phyloP scores from a whole-genome alignment of 2,888 invertebrate genomes.

The Dasypogon diadema region DNA sequence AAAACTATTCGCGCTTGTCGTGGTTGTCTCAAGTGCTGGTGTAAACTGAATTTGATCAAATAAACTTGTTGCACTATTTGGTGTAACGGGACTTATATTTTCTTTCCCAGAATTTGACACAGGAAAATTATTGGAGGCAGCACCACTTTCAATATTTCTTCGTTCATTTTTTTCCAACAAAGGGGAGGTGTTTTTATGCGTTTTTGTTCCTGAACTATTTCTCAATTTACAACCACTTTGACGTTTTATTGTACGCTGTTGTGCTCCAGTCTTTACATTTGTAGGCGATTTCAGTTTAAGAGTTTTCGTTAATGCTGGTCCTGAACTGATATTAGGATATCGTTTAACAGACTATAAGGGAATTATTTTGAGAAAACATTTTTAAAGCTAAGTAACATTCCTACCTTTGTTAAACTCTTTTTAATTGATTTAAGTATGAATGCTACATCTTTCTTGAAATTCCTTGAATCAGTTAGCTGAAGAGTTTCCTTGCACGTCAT shows the following conservation, averaged over 20 bases:
- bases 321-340: constrained; percentile 63
- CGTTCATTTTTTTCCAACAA: neutral
- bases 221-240: neutral
- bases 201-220: neutral
- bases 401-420: constrained; percentile 54
- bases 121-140: neutral
- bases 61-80: constrained; percentile 63
- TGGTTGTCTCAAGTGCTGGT: constrained; percentile 60
- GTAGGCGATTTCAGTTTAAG: constrained; percentile 66
- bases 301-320: constrained; percentile 56
- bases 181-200: neutral
- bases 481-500: constrained; percentile 75
- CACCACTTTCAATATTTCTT: neutral
- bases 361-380: too few relatives aligned
- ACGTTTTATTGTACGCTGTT: constrained; percentile 67
- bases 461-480: constrained; percentile 74
- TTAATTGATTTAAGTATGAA: constrained; percentile 73
- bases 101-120: constrained; percentile 64
- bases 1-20: constrained; percentile 55
- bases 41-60: constrained; percentile 67
- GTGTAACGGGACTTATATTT: constrained; percentile 69
- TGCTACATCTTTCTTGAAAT: constrained; percentile 76
- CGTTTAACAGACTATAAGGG: constrained; percentile 62
- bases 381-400: too few relatives aligned
- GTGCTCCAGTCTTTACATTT: constrained; percentile 56